Percentiles rank a stretch among this genome's conserved stretches.
Evolutionary conservation across 2,797 vertebrate genomes (phyloP).

Genomic region (Poliocrania exsul): DNA sequence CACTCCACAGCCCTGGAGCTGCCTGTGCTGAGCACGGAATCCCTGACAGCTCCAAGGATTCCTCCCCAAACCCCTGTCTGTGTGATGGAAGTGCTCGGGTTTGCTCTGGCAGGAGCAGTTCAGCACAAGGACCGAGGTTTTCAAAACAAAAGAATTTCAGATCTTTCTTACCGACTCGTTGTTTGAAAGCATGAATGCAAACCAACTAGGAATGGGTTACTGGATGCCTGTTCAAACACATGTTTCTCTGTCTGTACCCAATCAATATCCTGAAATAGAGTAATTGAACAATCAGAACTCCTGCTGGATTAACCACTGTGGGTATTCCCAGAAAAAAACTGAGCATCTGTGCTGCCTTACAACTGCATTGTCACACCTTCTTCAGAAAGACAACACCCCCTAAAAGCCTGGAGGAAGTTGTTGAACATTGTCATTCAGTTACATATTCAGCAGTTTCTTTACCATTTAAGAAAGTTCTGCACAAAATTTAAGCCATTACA

Average conservation of each 20-base stretch:
- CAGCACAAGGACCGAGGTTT: not conserved
- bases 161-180: conserved; percentile 90
- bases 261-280: conserved; percentile 91
- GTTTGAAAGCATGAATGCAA: conserved; percentile 99
- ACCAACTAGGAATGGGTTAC: conserved; percentile 95
- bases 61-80: not conserved
- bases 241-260: conserved; percentile 99
- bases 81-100: not conserved
- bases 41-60: not conserved
- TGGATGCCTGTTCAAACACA: conserved; percentile 97
- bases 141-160: not conserved
- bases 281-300: conserved; percentile 50
- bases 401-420: not conserved
- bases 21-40: not conserved
- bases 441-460: not conserved
- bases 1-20: not conserved
- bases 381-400: not conserved
- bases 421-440: not conserved
- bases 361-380: not conserved
- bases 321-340: not conserved
- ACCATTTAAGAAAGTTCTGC: not conserved
- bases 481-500: not conserved
- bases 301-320: not conserved
- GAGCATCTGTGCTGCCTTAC: not conserved
- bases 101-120: not conserved